Base-by-base conservation (phyloP, 2,113 vertebrate genomes). In the Campylorhamphus procurvoides region DNA sequence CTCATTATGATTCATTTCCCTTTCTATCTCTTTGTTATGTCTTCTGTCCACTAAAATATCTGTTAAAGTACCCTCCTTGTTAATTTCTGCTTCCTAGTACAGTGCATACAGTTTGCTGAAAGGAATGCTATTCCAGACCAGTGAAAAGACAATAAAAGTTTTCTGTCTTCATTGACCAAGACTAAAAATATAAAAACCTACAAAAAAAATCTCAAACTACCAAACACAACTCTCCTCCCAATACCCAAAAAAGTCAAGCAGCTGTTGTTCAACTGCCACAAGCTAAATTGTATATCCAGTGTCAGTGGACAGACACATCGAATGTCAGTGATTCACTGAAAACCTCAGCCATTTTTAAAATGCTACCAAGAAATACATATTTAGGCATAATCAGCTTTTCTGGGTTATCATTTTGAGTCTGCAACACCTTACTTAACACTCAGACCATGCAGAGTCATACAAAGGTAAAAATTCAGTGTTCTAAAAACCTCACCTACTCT, bases 1-100 rank as follows among this genome's bases (percentile, higher is more conserved):
- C 80, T 90, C 62, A 94, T 94, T 90, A 72, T 87, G 52, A 96
- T 93, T 96, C 5, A 91, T 95, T 95, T 95, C 35, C 28, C 18
- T 39, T 93, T 91, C 55, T 67, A 22, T 62, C 40, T 96, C 53
- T 88, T 96, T 37, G 49, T 91, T 93, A 80, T 91, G 37, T 14
- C 71, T 94, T 95, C 89, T 93, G 73, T 84, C 84, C 82, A 87
- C 66, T 89, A 87, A 85, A 35, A n/a, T 8, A 75, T 58, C 31
- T 77, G 27, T 72, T 69, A 97, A 17, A 29, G 33, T 80, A 39
- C 39, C n/a, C 39, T 72, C 40, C 58, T 94, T 78, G 28, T 72
- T 93, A 90, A 77, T 60, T 79, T 44, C 6, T 84, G 82, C 84
- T 87, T 56, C 50, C 20, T 66, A 53, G 31, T 88, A 64, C 42